Conservation (phyloP, 2,888 invertebrate genomes). For the Perizoma affinitatum region DNA sequence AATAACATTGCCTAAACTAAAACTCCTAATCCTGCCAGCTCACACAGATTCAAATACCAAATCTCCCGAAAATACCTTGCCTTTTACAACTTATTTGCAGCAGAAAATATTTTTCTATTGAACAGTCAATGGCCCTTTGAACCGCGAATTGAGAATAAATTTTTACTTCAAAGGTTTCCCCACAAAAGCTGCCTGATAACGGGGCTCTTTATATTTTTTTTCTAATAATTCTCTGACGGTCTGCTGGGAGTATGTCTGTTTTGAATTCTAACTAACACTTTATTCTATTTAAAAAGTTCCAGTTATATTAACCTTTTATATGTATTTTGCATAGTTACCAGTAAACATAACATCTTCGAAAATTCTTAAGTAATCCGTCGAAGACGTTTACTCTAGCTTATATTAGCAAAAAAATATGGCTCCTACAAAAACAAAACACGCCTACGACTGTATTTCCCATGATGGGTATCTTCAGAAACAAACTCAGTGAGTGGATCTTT, state of each 20-base stretch:
- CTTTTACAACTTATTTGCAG: slow-evolving; percentile 26
- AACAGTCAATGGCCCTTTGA: slow-evolving; percentile 43
- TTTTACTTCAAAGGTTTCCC: slow-evolving; percentile 48
- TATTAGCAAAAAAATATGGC: too few relatives aligned
- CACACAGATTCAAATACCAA: slow-evolving; percentile 27
- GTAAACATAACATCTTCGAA: not conserved
- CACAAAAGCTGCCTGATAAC: slow-evolving; percentile 47
- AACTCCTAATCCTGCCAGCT: slow-evolving; percentile 15
- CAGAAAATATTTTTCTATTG: slow-evolving; percentile 42
- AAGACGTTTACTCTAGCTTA: too few relatives aligned
- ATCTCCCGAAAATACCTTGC: slow-evolving; percentile 27
- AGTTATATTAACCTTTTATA: not conserved
- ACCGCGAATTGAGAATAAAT: slow-evolving; percentile 45
- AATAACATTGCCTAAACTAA: not conserved
- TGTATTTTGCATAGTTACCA: not conserved
- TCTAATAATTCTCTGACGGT: slow-evolving; percentile 11
- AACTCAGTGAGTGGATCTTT: too few relatives aligned
- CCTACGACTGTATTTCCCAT: too few relatives aligned
- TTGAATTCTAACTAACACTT: slow-evolving; percentile 5
- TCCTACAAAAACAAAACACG: too few relatives aligned
- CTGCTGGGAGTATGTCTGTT: slow-evolving; percentile 4
- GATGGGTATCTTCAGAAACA: too few relatives aligned
- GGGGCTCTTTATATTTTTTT: slow-evolving; percentile 37
- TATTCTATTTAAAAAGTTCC: not conserved
- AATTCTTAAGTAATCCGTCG: too few relatives aligned